These are phyloP conservation scores for Hemibagrus wyckioides DNA, from an alignment of 2,113 vertebrate species.

Conservation along the genomic window DNA sequence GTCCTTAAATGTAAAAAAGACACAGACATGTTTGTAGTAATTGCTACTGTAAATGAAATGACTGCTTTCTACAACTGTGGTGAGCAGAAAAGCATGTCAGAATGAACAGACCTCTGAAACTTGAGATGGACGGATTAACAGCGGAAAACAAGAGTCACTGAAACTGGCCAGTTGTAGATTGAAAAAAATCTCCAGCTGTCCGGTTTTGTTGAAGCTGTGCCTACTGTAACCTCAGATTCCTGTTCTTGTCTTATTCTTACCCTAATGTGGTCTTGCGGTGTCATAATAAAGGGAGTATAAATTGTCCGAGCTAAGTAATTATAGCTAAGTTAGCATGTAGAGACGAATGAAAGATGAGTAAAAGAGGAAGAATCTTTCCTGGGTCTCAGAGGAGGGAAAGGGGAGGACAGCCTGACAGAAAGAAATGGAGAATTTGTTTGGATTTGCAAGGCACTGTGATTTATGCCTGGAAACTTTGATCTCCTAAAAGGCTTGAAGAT, in stretches of 20 bases:
- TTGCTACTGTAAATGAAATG: neutral
- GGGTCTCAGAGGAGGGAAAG: neutral
- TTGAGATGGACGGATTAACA: neutral
- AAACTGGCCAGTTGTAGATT: neutral
- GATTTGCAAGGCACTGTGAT: conserved; percentile 53
- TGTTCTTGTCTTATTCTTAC: neutral
- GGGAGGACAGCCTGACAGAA: conserved; percentile 19
- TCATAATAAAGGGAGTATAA: neutral
- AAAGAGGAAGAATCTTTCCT: conserved; percentile 1
- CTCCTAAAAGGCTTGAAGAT: conserved; percentile 60
- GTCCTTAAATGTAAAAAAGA: neutral
- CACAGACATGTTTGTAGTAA: neutral
- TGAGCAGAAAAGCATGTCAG: neutral
- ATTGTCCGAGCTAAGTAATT: neutral
- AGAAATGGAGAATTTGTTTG: conserved; percentile 34
- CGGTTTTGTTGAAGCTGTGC: neutral
- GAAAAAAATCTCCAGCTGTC: neutral
- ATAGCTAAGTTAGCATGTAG: neutral
- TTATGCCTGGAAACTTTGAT: conserved; percentile 58
- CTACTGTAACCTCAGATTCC: neutral
- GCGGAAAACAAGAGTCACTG: neutral
- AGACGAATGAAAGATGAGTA: neutral
- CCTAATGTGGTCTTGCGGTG: neutral
- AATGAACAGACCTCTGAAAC: neutral
- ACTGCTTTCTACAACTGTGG: neutral